These are phyloP conservation scores for Gasterosteus nipponicus DNA, from an alignment of 2,113 vertebrate genomes.

Conservation along the genomic window DNA sequence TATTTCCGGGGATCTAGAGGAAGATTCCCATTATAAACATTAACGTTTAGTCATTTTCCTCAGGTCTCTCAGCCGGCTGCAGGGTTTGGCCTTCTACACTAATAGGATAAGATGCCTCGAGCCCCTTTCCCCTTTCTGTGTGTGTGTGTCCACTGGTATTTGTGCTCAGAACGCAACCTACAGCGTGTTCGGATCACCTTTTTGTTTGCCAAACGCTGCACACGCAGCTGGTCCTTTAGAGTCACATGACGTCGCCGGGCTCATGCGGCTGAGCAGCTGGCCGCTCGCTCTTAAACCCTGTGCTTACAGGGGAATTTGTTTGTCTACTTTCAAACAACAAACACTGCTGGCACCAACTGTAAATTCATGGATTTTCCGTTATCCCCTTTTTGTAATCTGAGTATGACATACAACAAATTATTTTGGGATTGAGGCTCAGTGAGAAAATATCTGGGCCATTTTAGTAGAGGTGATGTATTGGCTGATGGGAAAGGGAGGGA, in stretches of 20 bases:
- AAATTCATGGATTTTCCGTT: conserved; percentile 69
- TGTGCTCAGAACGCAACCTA: conserved; percentile 15
- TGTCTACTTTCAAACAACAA: conserved; percentile 67
- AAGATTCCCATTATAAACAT: conserved; percentile 43
- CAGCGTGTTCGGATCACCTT: conserved; percentile 41
- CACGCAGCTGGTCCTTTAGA: conserved; percentile 24
- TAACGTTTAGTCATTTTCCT: conserved; percentile 40
- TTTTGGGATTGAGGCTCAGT: conserved; percentile 67
- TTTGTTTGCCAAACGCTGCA: conserved; percentile 28
- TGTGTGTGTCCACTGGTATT: conserved; percentile 15
- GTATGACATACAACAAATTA: conserved; percentile 73
- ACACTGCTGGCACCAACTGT: conserved; percentile 55
- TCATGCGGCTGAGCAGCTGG: conserved; percentile 54
- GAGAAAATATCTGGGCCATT: conserved; percentile 66
- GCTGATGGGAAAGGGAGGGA: background rate
- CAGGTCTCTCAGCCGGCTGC: conserved; percentile 41
- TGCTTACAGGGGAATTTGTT: conserved; percentile 59
- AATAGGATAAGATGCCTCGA: conserved; percentile 64
- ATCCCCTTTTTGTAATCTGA: conserved; percentile 72
- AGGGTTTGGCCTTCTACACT: conserved; percentile 27
- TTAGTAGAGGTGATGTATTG: conserved; percentile 37
- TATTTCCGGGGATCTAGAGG: conserved; percentile 12
- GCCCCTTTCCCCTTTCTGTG: conserved; percentile 44
- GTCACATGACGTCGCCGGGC: conserved; percentile 37
- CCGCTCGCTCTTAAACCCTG: conserved; percentile 45